Percentiles rank a stretch among this genome's conserved stretches.
Evolutionary conservation across 2,888 invertebrate species (phyloP).

Genomic region (Mythimna ferrago): DNA sequence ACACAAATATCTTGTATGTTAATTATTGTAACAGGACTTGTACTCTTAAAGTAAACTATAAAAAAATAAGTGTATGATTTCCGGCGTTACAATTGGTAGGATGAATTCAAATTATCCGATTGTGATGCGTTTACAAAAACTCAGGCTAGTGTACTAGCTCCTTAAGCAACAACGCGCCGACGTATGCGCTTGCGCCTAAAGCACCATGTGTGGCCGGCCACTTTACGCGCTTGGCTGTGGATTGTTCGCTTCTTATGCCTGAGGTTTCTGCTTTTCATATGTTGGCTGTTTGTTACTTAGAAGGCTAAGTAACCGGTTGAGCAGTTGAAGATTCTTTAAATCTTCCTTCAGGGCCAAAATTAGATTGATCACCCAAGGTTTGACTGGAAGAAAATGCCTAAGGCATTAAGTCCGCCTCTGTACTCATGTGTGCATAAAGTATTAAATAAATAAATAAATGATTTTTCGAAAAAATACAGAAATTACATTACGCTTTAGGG

Average conservation of each 20-base stretch:
- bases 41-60: too few species aligned
- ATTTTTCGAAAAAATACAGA: background rate
- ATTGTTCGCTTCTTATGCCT: constrained; percentile 44
- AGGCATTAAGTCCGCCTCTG: too few species aligned
- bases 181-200: constrained; percentile 21
- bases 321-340: background rate
- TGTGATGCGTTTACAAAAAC: background rate
- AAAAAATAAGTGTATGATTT: too few species aligned
- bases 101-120: too few species aligned
- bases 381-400: too few species aligned
- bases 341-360: background rate
- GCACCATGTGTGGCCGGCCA: constrained; percentile 62
- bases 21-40: too few species aligned
- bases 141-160: background rate
- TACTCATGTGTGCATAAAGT: too few species aligned
- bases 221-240: constrained; percentile 52
- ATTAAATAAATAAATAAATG: background rate
- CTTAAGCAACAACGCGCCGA: constrained; percentile 1
- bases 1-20: too few species aligned
- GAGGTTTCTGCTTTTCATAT: constrained; percentile 3
- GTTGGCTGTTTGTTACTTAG: constrained; percentile 13
- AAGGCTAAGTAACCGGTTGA: background rate
- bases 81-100: too few species aligned
- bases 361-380: background rate
- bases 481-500: too few species aligned